Conservation (phyloP, 1,140 invertebrate species). For the Camponotus vicinus region DNA sequence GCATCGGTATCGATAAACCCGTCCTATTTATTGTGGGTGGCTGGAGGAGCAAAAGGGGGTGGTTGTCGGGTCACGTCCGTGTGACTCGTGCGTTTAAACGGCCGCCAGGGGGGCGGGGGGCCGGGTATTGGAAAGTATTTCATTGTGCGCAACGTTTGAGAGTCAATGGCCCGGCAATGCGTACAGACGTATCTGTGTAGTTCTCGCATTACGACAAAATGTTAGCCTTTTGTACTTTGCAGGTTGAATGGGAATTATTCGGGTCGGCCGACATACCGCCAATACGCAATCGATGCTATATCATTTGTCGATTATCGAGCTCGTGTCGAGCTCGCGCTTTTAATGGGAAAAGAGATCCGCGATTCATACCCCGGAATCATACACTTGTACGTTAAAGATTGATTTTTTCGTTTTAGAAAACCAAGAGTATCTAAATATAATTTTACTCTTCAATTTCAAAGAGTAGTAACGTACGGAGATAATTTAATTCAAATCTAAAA, state of each 20-base stretch:
- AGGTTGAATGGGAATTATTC: conserved; percentile 43
- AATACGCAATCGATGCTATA: conserved; percentile 7
- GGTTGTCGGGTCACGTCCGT: conserved; percentile 15
- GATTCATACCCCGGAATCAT: not conserved
- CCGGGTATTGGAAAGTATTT: conserved; percentile 43
- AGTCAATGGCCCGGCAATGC: conserved; percentile 49
- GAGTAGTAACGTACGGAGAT: not conserved
- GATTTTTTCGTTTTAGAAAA: not conserved
- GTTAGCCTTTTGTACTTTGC: conserved; percentile 44
- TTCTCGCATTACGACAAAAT: conserved; percentile 53
- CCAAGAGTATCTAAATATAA: not conserved
- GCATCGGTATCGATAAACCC: conserved; percentile 66
- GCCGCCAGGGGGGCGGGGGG: conserved; percentile 14
- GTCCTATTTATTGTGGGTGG: conserved; percentile 57
- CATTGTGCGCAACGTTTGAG: conserved; percentile 57
- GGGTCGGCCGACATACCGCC: not conserved
- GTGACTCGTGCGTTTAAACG: conserved; percentile 35
- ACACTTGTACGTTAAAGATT: not conserved
- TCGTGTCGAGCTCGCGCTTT: not conserved
- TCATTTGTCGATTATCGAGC: conserved; percentile 1
- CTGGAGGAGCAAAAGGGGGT: not conserved
- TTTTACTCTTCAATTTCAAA: not conserved
- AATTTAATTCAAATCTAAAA: not conserved
- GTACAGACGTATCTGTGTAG: not conserved
- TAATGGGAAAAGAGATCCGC: not conserved